These are phyloP conservation scores for Petrocephalus schoutedeni DNA, from an alignment of 2,797 vertebrate genomes.

Conservation along the genomic window DNA sequence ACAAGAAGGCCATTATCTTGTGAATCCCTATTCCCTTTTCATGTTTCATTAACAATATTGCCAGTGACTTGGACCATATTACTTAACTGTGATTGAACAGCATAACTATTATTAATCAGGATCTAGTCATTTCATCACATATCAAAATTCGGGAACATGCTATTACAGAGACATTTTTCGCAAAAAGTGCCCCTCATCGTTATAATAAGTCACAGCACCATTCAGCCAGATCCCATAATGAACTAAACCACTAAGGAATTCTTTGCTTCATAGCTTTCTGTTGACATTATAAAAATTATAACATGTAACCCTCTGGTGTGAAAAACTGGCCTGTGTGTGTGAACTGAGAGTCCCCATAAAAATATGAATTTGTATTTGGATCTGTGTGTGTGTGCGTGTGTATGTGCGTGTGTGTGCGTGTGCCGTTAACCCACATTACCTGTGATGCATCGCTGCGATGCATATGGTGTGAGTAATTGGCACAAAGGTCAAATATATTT, in stretches of 20 bases:
- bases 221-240: neutral
- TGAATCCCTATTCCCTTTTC: constrained; percentile 55
- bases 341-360: too few species aligned
- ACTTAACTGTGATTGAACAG: constrained; percentile 56
- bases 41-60: constrained; percentile 82
- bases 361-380: neutral
- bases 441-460: neutral
- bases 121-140: neutral
- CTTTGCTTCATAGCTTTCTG: neutral
- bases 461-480: neutral
- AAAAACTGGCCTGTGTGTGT: neutral
- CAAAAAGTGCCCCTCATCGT: neutral
- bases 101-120: constrained; percentile 7
- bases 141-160: neutral
- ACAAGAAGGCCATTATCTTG: constrained; percentile 86
- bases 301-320: neutral
- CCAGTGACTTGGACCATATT: constrained; percentile 79
- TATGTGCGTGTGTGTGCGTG: neutral
- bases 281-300: neutral
- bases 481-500: neutral
- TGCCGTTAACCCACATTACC: neutral
- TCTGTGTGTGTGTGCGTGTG: neutral
- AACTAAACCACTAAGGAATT: neutral
- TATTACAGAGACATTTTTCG: neutral
- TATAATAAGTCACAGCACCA: neutral